Evolutionary conservation across 2,888 invertebrate genomes (phyloP).

Genomic region (Himalopsyche anomala): DNA sequence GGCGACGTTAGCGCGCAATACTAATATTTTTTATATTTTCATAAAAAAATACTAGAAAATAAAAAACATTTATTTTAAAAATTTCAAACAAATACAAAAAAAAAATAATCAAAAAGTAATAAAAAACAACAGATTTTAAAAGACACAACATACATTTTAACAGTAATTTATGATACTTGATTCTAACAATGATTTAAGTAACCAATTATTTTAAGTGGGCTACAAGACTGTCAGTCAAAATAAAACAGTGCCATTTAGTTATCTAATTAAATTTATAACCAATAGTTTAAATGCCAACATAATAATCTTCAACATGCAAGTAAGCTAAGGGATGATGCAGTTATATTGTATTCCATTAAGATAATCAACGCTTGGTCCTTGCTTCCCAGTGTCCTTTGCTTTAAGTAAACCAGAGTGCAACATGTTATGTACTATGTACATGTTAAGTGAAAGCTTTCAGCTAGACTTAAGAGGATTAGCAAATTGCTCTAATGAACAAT

Average conservation of each 20-base stretch:
- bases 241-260: neutral
- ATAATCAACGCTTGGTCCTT: conserved; percentile 47
- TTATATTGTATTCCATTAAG: conserved; percentile 55
- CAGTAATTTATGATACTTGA: no score
- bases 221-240: no score
- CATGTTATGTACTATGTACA: neutral
- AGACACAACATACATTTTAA: no score
- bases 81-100: no score
- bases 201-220: no score
- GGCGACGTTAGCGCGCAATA: no score
- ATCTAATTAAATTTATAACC: neutral
- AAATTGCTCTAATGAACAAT: neutral
- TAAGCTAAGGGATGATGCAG: conserved; percentile 47
- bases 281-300: neutral
- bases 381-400: neutral
- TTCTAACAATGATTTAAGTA: no score
- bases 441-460: conserved; percentile 10
- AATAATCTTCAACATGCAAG: neutral
- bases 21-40: no score
- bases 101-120: no score
- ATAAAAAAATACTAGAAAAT: no score
- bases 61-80: no score
- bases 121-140: no score
- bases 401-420: neutral
- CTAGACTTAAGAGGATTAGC: neutral